A percentile compares a stretch with the other conserved stretches of the same genome.
Evolutionary conservation across 1,140 invertebrate genomes (phyloP).

Genomic region (Coptotermes formosanus): DNA sequence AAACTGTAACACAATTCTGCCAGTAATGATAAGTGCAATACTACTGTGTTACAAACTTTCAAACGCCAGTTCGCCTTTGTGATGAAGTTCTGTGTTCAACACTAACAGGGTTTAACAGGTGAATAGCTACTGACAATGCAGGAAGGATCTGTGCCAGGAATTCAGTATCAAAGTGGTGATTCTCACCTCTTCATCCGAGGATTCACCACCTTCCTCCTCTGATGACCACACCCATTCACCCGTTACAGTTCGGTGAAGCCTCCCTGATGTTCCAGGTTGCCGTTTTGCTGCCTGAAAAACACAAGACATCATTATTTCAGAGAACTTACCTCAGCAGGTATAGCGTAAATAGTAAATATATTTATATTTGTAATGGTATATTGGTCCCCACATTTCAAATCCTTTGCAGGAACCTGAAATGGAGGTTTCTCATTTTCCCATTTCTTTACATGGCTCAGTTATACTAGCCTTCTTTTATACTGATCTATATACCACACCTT

Average conservation of each 20-base stretch:
- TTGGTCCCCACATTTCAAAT: background rate
- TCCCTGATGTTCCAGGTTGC: constrained; percentile 87
- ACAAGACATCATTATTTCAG: background rate
- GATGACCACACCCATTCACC: constrained; percentile 99
- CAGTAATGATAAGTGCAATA: too few relatives aligned
- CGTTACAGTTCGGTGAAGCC: constrained; percentile 90
- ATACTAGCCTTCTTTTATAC: too few relatives aligned
- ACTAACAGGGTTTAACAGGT: background rate
- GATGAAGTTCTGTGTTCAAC: background rate
- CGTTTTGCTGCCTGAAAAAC: constrained; percentile 65
- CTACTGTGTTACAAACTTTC: too few relatives aligned
- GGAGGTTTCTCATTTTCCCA: too few relatives aligned
- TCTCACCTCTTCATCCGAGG: constrained; percentile 46
- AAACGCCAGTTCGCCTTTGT: too few relatives aligned
- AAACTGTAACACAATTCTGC: too few relatives aligned
- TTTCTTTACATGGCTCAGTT: too few relatives aligned
- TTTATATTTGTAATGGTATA: background rate
- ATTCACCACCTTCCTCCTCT: constrained; percentile 67
- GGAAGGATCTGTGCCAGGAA: background rate
- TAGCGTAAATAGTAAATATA: background rate
- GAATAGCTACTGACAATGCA: background rate
- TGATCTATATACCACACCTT: constrained; percentile 58
- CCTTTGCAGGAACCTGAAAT: too few relatives aligned
- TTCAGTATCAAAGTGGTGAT: background rate
- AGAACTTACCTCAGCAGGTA: background rate